Evolutionary conservation across 2,113 vertebrate species (phyloP).

Genomic region (Xiphias gladius): DNA sequence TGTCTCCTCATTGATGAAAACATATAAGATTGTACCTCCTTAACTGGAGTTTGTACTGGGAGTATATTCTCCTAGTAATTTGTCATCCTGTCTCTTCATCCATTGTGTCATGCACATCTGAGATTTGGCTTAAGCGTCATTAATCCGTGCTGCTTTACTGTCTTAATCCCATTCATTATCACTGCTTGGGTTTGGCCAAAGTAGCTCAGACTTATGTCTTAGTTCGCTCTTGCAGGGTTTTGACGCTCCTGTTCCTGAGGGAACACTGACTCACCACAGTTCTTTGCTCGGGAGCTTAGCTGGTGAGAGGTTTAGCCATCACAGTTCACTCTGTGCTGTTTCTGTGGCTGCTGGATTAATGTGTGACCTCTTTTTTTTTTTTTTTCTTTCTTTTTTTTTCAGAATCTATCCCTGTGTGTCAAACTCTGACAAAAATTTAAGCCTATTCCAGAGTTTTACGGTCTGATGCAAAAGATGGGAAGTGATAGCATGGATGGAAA

Average conservation of each 20-base stretch:
- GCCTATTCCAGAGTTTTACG: conserved; percentile 28
- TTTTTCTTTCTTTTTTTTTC: neutral
- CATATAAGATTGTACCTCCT: conserved; percentile 9
- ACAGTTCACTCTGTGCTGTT: conserved; percentile 22
- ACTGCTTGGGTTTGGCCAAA: conserved; percentile 52
- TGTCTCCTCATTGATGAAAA: conserved; percentile 10
- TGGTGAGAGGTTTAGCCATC: conserved; percentile 36
- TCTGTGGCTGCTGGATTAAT: conserved; percentile 39
- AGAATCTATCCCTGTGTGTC: conserved; percentile 20
- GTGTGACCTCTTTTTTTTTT: neutral
- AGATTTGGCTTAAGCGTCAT: conserved; percentile 57
- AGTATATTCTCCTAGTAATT: conserved; percentile 31
- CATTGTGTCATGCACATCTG: conserved; percentile 30
- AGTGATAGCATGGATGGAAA: conserved; percentile 45
- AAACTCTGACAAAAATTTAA: neutral
- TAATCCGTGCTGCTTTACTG: conserved; percentile 63
- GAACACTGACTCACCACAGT: conserved; percentile 61
- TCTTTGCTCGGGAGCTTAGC: conserved; percentile 21
- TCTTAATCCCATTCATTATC: conserved; percentile 68
- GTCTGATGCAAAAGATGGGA: conserved; percentile 44
- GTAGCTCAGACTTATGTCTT: conserved; percentile 61
- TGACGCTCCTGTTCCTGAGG: conserved; percentile 56
- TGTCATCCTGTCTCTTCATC: conserved; percentile 46
- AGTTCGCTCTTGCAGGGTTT: conserved; percentile 26
- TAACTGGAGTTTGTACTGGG: conserved; percentile 6